These are phyloP conservation scores for Amblyjoppa fuscipennis DNA, from an alignment of 2,888 invertebrate genomes.

Conservation along the genomic window DNA sequence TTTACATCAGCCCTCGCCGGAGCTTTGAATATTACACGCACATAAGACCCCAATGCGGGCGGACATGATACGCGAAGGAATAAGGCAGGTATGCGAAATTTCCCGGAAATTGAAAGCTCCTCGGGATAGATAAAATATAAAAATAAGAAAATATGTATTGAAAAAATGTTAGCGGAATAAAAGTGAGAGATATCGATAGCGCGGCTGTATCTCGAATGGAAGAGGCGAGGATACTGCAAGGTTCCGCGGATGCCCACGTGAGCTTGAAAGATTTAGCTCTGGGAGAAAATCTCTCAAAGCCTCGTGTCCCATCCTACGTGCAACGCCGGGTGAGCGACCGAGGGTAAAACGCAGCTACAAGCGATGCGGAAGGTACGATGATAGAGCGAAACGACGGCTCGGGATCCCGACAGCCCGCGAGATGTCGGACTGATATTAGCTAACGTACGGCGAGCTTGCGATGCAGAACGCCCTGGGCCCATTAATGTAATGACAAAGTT, in stretches of 20 bases:
- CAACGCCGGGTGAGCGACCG: conserved; percentile 1
- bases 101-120: background rate
- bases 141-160: conserved; percentile 3
- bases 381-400: background rate
- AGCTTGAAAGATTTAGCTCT: conserved; percentile 41
- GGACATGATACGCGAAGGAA: background rate
- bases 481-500: conserved; percentile 45
- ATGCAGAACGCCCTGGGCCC: background rate
- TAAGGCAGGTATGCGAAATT: background rate
- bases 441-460: background rate
- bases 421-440: conserved; percentile 4
- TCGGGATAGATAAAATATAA: conserved; percentile 13
- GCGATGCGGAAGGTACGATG: background rate
- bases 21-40: too few species aligned
- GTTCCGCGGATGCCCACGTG: conserved; percentile 12
- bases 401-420: too few species aligned
- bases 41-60: background rate
- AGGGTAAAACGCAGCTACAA: background rate
- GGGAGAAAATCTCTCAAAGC: conserved; percentile 35
- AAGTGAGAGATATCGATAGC: background rate
- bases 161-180: conserved; percentile 21
- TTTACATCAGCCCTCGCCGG: too few species aligned
- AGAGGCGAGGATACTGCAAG: conserved; percentile 23
- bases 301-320: conserved; percentile 5
- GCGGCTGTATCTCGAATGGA: background rate